Conservation (phyloP, 2,113 vertebrate genomes). For the Azemiops feae region DNA sequence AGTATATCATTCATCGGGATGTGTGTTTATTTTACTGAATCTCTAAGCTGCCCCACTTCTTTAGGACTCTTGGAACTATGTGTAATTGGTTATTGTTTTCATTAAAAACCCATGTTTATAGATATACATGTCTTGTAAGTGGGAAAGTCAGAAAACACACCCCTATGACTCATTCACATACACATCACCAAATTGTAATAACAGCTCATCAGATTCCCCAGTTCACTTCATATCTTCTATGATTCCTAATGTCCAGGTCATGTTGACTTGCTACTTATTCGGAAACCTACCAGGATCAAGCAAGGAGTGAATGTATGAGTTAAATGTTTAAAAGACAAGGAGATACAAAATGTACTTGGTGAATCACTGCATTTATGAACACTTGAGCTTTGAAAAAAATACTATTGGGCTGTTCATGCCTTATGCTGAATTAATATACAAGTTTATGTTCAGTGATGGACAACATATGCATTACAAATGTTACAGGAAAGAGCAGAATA, state of each 20-base stretch:
- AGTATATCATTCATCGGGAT: background rate
- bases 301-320: background rate
- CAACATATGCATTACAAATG: background rate
- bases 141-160: background rate
- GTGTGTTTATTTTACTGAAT: no score
- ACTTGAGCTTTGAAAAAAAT: background rate
- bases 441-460: background rate
- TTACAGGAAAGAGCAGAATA: background rate
- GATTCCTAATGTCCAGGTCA: background rate
- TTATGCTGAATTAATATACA: background rate
- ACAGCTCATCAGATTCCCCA: background rate
- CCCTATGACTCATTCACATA: background rate
- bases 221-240: background rate
- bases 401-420: background rate
- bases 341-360: background rate
- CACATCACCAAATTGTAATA: background rate
- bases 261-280: background rate
- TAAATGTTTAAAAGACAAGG: background rate
- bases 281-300: background rate
- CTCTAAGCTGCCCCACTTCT: background rate
- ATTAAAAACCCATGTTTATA: background rate
- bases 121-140: background rate
- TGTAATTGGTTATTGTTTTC: slow-evolving; percentile 7
- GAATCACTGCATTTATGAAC: background rate
- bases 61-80: background rate